A percentile compares a stretch with the other conserved stretches of the same genome.
Evolutionary conservation across 2,113 vertebrate genomes (phyloP).

Genomic region (Clinocottus analis): DNA sequence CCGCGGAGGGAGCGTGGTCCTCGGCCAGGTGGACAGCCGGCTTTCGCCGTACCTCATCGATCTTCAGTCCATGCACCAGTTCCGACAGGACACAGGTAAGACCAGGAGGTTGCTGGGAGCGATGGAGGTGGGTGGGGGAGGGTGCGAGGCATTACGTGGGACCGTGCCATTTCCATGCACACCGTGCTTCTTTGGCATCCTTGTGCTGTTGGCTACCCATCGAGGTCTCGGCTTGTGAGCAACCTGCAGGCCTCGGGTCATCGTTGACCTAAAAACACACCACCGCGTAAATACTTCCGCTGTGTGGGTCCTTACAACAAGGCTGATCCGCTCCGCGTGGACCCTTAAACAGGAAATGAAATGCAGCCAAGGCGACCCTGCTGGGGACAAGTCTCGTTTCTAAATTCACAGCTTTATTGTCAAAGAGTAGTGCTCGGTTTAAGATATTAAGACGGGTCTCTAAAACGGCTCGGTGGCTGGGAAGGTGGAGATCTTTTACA

Average conservation of each 20-base stretch:
- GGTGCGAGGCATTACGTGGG: no score
- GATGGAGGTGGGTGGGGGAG: not conserved
- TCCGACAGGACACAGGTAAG: slow-evolving; percentile 92
- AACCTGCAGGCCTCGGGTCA: not conserved
- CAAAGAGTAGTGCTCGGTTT: not conserved
- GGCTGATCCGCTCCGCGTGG: not conserved
- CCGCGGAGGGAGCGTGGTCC: slow-evolving; percentile 90
- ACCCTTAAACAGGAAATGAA: not conserved
- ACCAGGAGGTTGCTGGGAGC: not conserved
- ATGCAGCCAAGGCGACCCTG: not conserved
- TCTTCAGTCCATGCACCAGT: slow-evolving; percentile 93
- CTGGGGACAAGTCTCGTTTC: not conserved
- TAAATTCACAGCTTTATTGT: not conserved
- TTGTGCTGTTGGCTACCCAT: not conserved
- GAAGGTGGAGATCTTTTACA: not conserved
- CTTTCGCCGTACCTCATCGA: slow-evolving; percentile 92
- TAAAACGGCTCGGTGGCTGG: no score
- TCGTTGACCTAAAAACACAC: not conserved
- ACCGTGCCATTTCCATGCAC: not conserved
- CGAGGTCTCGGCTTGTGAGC: not conserved
- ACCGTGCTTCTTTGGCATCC: not conserved
- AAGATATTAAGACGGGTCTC: not conserved
- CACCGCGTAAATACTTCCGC: not conserved
- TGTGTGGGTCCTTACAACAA: not conserved
- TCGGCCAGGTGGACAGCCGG: slow-evolving; percentile 90